Evolutionary conservation across 2,888 invertebrate genomes (phyloP), one percentile per base, ranked within the genome.

Genomic region (Blera fallax): DNA sequence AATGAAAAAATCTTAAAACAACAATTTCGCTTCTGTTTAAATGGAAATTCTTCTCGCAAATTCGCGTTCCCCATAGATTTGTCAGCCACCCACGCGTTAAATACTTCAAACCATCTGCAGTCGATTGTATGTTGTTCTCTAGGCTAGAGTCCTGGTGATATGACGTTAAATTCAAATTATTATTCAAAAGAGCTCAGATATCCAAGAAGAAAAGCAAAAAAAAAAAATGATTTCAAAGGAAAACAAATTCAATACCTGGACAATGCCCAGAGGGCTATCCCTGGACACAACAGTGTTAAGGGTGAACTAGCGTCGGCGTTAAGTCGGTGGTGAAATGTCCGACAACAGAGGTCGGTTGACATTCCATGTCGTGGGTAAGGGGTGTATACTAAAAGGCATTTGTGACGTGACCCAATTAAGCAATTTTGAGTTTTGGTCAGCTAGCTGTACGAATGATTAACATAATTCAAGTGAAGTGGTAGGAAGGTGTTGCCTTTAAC

Each of bases 1-100:
- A 48, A 34, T n/a, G 24, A 18, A 48, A 50, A 27, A 73, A 21
- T 21, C 29, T 14, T 24, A 32, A 60, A 69, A 69, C 60, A 70
- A 60, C 50, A 45, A 69, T 69, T 78, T 21, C 29, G 29, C 24
- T 52, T 69, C 60, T 40, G 43, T 78, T 78, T 69, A 43, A 77
- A 78, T 69, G 67, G 60, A 69, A 69, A 62, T 78, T 50, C 69
- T 29, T 60, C 16, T 29, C 24, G 27, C 60, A 29, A 60, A 52
- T 40, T 32, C 50, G 52, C 52, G 27, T 2, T 32, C 34, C 45
- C 24, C 18, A 48, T 58, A 14, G 37, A 18, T 27, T 24, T 24
- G 34, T 14, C 21, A 16, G 18, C 29, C 16, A 43, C 16, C 50
- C 24, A 69, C 52, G 60, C 60, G 24, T 29, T 43, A 52, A 62